Base-by-base conservation (phyloP, 1,140 invertebrate genomes). In the Zaprionus capensis region DNA sequence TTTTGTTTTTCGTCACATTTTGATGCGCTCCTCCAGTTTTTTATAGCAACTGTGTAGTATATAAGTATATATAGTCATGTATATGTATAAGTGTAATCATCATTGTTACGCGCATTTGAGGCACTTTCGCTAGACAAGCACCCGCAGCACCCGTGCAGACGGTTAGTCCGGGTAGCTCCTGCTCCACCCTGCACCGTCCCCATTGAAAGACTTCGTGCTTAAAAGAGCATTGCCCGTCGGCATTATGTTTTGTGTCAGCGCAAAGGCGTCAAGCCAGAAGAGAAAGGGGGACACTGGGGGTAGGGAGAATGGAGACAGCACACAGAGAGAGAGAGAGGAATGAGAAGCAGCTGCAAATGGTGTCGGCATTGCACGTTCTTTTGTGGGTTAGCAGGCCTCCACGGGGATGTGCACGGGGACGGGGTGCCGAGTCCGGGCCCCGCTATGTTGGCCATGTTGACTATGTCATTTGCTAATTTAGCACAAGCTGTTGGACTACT, bases 401-500 rank as follows among this genome's bases (percentile, higher is more conserved):
- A 67, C 62, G 53, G 51, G 62, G 26, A 51, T 17, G 57, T 63
- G 31, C 41, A 38, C 3, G 36, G 2, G 59, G 14, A 12, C 5
- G 11, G 38, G n/a, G 34, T 24, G 3, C 6, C 28, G 17, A 0
- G 26, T 28, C 58, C 65, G 44, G 28, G 71, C 28, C 65, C 38
- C 20, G 72, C 67, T 83, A 90, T 81, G 84, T 87, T 84, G 85
- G 81, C 85, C 84, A 87, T 87, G 84, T 87, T 87, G 84, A 90
- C 84, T 88, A 73, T 88, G 84, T 90, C 84, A 88, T 88, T 90
- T 88, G 85, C 85, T 88, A 88, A 88, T 88, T 88, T 88, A 81
- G 84, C 84, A 88, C 84, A 87, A 87, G 86, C 81, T 78, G 84
- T 81, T 78, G 62, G 74, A 64, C 74, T 76, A 76, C 69, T 76